Conservation (phyloP, 2,888 invertebrate species). For the Melangyna quadrimaculata region DNA sequence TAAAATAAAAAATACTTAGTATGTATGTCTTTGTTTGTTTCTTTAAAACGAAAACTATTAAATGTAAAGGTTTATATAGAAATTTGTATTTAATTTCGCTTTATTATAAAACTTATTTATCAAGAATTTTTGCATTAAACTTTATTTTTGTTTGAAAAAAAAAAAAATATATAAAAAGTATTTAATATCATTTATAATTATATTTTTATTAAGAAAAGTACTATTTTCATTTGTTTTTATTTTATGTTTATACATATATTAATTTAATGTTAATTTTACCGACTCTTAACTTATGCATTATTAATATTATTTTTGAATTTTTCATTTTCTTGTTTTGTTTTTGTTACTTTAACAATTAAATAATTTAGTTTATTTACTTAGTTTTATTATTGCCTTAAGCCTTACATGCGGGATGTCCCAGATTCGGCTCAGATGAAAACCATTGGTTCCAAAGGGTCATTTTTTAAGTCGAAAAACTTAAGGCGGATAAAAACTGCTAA, state of each 20-base stretch:
- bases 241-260: constrained; percentile 28
- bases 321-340: neutral
- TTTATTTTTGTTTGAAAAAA: neutral
- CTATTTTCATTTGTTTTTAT: constrained; percentile 55
- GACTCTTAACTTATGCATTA: neutral
- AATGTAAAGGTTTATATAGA: neutral
- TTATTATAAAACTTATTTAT: constrained; percentile 14
- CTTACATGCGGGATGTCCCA: too few species aligned
- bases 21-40: neutral
- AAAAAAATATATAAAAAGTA: neutral
- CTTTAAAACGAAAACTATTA: neutral
- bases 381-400: too few species aligned
- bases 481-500: too few species aligned
- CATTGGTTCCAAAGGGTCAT: too few species aligned
- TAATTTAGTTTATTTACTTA: neutral
- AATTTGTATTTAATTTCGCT: constrained; percentile 12
- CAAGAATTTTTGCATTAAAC: neutral
- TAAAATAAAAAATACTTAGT: neutral
- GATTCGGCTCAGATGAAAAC: too few species aligned
- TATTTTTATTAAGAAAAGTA: neutral
- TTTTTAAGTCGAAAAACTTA: too few species aligned
- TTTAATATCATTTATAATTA: too few species aligned
- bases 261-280: constrained; percentile 20
- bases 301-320: constrained; percentile 3
- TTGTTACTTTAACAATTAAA: neutral